Evolutionary conservation across 64 coral and sea anemone species (phyloP), one percentile per base, ranked within the genome.

Genomic region (Pachyseris speciosa): DNA sequence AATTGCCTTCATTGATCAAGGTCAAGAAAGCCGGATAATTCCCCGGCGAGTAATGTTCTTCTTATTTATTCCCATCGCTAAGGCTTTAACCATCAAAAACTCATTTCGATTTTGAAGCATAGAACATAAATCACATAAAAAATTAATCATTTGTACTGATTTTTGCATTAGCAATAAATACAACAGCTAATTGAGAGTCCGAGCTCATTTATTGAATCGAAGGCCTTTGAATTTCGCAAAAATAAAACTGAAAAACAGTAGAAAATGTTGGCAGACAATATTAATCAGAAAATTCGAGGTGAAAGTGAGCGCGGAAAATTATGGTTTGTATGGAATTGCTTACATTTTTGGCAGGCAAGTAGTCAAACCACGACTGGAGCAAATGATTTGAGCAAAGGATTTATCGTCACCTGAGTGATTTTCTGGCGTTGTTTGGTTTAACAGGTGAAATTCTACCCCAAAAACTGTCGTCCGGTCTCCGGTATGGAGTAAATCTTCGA

Each of bases 391-490:
- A n/a, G n/a, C n/a, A n/a, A n/a, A n/a, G n/a, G n/a, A n/a, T n/a
- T n/a, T n/a, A n/a, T n/a, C n/a, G n/a, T n/a, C n/a, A 40, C 36
- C 22, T 24, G 69, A 22, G 4, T 22, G 22, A 12, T 50, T 30
- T 76, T 27, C 44, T n/a, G 41, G 42, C 27, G 73, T 76, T 76
- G 73, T 76, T 45, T n/a, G 11, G 44, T 76, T 45, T 31, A 76
- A 48, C 73, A 76, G 73, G 39, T 76, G 73, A 50, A 75, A 9
- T 11, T 45, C 20, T 64, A 19, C 25, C 27, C 59, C 6, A 0
- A 20, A 64, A 64, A 9, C 25, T n/a, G 4, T 71, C 15, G 33
- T 32, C 32, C 27, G 43, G 34, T 26, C 20, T 7, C 17, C 10
- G 19, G 36, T 61, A 30, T 12, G 48, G 49, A 9, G 30, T 49